Conservation (phyloP, 2,113 vertebrate species). For the rabbit (Oryctolagus cuniculus) region DNA sequence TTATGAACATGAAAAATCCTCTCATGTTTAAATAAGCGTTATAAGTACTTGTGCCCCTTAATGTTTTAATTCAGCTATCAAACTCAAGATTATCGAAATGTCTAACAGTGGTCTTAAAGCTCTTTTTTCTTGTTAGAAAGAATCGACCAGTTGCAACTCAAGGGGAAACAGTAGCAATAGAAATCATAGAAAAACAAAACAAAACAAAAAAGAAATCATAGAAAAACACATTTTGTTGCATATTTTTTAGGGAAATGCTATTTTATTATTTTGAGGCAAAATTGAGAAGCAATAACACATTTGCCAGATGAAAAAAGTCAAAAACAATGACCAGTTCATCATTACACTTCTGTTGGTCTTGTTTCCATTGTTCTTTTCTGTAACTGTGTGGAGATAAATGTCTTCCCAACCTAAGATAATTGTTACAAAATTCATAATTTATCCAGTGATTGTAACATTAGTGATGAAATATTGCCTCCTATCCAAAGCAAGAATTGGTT, state of each 20-base stretch:
- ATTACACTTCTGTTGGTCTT: not conserved
- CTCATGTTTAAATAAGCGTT: not conserved
- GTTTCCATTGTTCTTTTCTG: conserved; percentile 19
- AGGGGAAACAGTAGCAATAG: not conserved
- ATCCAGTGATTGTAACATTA: not conserved
- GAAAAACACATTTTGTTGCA: not conserved
- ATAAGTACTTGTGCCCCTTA: not conserved
- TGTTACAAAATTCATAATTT: not conserved
- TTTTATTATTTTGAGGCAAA: conserved; percentile 42
- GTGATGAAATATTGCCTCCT: not conserved
- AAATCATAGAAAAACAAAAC: not conserved
- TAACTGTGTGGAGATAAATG: not conserved
- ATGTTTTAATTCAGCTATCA: not conserved
- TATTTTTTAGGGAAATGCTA: conserved; percentile 20
- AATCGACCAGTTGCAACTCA: conserved; percentile 32
- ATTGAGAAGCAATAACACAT: not conserved
- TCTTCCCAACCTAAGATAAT: conserved; percentile 29
- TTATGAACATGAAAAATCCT: not conserved
- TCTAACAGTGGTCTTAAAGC: not conserved
- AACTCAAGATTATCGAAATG: not conserved
- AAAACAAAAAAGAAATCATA: not conserved
- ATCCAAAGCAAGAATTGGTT: not conserved
- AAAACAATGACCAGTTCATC: not conserved
- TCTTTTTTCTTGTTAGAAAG: not conserved
- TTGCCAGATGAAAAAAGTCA: conserved; percentile 14